Evolutionary conservation across 2,113 vertebrate species (phyloP), one percentile per base, ranked within the genome.

Genomic region (Oxygymnocypris stewartii): DNA sequence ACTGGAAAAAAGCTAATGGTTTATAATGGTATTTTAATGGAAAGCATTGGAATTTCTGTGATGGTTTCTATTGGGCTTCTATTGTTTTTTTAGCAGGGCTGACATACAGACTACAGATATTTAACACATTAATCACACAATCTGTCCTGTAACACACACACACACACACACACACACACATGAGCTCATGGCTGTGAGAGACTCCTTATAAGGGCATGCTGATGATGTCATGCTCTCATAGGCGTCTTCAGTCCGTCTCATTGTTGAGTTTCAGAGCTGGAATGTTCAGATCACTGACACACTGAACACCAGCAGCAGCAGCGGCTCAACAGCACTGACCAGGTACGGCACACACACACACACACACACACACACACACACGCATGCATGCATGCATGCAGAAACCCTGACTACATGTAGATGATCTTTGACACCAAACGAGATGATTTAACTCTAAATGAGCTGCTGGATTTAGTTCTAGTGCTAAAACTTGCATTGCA

Each of bases 201-300:
- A 63, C 93, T 93, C 97, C 97, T 96, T 97, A 97, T 97, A 98
- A 95, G 98, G 98, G 80, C 93, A 94, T 94, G 94, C 5, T 95
- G 92, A 94, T 99, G 98, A 99, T 97, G 98, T 99, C 96, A 99
- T 95, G 96, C 94, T 93, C 95, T 82, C 95, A 91, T 93, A 96
- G 96, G 96, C 97, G 94, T 94, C 88, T 88, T 80, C 92, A 91
- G 94, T 91, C 95, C 93, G 93, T 96, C 96, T 96, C 95, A 97
- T 97, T 98, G 97, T 97, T 97, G 94, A 92, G 95, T 92, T 94
- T 94, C 93, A 93, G 93, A 95, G 96, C 93, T 91, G 96, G 96
- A 97, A 96, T 95, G 96, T 95, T 92, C 96, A 92, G 96, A 95
- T 92, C 94, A 81, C 92, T 87, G 92, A 93, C 91, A 91, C 88